Conservation (phyloP, 1,140 invertebrate genomes). For the Oppia nitens region DNA sequence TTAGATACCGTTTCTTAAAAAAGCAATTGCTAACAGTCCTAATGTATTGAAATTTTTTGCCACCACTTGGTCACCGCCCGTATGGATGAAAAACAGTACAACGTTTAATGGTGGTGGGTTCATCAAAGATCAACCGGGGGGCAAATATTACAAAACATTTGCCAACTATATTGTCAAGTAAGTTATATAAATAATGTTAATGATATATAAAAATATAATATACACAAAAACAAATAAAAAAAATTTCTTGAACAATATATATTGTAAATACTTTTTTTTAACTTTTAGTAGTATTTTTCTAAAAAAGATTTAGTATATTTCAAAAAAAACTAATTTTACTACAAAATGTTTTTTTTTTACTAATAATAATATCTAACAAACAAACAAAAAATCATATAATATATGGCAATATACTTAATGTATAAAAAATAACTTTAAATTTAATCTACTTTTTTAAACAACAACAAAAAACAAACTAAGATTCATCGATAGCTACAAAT, state of each 20-base stretch:
- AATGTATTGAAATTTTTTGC: constrained; percentile 36
- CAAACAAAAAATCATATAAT: too few relatives aligned
- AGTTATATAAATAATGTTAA: constrained; percentile 12
- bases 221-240: constrained; percentile 28
- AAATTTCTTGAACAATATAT: background rate
- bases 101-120: constrained; percentile 28
- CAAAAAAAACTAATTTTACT: too few relatives aligned
- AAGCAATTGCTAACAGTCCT: background rate
- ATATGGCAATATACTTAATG: too few relatives aligned
- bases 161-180: constrained; percentile 59
- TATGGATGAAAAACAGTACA: constrained; percentile 78
- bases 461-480: too few relatives aligned
- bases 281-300: too few relatives aligned
- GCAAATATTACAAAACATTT: constrained; percentile 55
- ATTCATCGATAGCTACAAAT: too few relatives aligned
- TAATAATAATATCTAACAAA: too few relatives aligned
- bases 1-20: constrained; percentile 7
- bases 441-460: too few relatives aligned
- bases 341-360: too few relatives aligned
- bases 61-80: constrained; percentile 62
- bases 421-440: too few relatives aligned
- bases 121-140: constrained; percentile 32
- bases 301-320: too few relatives aligned
- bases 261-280: too few relatives aligned
- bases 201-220: constrained; percentile 22